Conservation (phyloP, 2,888 invertebrate species). For the Leptopterna dolabrata region DNA sequence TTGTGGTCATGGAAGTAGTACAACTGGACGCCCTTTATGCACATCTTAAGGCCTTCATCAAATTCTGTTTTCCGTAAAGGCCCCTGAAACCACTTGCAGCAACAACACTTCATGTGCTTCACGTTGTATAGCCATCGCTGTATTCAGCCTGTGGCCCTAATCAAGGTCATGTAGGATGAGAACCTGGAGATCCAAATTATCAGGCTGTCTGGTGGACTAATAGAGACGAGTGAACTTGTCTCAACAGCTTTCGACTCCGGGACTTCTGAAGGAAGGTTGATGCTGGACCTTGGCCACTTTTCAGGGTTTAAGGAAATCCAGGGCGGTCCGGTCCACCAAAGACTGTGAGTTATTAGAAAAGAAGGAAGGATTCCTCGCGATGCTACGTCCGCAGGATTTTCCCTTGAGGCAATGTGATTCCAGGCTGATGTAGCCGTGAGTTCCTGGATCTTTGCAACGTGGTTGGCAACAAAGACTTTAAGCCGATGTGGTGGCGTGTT, state of each 20-base stretch:
- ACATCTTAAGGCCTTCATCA: not conserved
- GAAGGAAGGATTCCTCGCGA: slow-evolving; percentile 8
- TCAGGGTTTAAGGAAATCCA: not conserved
- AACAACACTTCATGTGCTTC: not conserved
- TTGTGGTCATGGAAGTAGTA: not conserved
- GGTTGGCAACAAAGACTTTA: slow-evolving; percentile 44
- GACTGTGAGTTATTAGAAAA: not conserved
- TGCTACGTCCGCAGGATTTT: slow-evolving; percentile 22
- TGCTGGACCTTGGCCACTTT: not conserved
- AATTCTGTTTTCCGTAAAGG: not conserved
- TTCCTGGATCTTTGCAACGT: slow-evolving; percentile 29
- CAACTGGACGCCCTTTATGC: not conserved
- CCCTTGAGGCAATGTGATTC: not conserved
- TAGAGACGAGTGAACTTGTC: not conserved
- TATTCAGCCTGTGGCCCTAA: slow-evolving; percentile 16
- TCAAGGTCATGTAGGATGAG: not conserved
- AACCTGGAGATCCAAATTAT: slow-evolving; percentile 1
- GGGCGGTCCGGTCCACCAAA: slow-evolving; percentile 31
- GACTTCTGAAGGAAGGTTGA: not conserved
- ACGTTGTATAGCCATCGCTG: not conserved
- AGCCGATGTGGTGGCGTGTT: not conserved
- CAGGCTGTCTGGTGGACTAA: not conserved
- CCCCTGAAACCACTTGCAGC: not conserved
- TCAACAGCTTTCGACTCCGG: not conserved
- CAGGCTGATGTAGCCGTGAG: not conserved